Conservation (phyloP, 64 coral and sea anemone species). For the Acropora tenuis region DNA sequence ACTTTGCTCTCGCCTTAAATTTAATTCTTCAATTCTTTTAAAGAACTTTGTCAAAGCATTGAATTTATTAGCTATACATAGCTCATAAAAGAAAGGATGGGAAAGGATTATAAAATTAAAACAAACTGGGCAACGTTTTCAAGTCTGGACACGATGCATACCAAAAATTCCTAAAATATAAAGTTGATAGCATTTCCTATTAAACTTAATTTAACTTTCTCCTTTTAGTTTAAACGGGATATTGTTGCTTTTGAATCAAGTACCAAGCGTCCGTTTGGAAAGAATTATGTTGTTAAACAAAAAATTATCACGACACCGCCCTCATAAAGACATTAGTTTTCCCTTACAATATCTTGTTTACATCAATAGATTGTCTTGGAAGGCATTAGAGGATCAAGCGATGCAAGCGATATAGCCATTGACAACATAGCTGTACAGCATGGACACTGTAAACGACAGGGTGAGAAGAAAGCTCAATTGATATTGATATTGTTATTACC, state of each 20-base stretch:
- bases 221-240: too few relatives aligned
- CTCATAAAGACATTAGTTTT: background rate
- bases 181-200: too few relatives aligned
- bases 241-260: too few relatives aligned
- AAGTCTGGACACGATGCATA: too few relatives aligned
- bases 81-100: too few relatives aligned
- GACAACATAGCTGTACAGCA: conserved; percentile 24
- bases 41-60: background rate
- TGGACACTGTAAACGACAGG: conserved; percentile 31
- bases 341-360: background rate
- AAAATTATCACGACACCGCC: background rate
- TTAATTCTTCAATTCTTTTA: background rate
- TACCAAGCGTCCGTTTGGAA: too few relatives aligned
- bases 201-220: too few relatives aligned
- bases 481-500: too few relatives aligned
- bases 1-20: background rate
- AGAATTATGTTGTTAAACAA: background rate
- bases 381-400: conserved; percentile 5
- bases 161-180: too few relatives aligned
- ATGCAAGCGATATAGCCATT: conserved; percentile 41
- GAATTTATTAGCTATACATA: too few relatives aligned
- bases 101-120: too few relatives aligned
- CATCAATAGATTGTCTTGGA: conserved; percentile 50
- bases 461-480: background rate
- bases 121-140: too few relatives aligned